Base-by-base conservation (phyloP, 2,797 vertebrate genomes). In the Lerista edwardsae region DNA sequence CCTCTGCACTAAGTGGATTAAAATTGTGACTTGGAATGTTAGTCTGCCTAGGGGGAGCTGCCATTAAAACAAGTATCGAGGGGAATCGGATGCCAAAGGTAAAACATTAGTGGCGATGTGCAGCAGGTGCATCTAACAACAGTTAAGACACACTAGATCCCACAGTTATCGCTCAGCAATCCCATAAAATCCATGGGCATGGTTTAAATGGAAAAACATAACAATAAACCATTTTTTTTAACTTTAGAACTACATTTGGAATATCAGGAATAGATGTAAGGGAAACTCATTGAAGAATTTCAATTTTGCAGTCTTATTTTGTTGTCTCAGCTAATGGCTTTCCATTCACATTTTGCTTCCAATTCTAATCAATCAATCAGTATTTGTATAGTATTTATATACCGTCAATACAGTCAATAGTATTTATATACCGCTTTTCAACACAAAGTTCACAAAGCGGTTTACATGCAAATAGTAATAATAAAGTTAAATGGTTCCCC, bases 1-100 rank as follows among this genome's bases (percentile, higher is more conserved):
- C 89, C 86, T 77, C 69, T 65, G 74, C 47, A 82, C 81, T 92
- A 90, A 81, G 64, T 85, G 88, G 86, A 92, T 94, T 94, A 92
- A 94, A 90, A 91, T 88, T 89, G 88, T 93, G 80, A 84, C 82
- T 85, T 77, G 76, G 79, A 91, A 86, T 67, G 34, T 55, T 88
- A 86, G 81, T 90, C 8, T n/a, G 62, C 85, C 87, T 89, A 84
- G 80, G 85, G 74, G 84, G 88, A 93, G 47, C 31, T 89, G 55
- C 80, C 85, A 81, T 75, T 90, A 77, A 79, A 85, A 83, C 74
- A 87, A 76, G 87, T 73, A 67, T 77, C 88, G 27, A 21, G 80
- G 83, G 84, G 89, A 93, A 90, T 89, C 76, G 92, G 85, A 90
- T 88, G 82, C 39, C 51, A 92, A 55, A 84, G 76, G 85, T 73